These are phyloP conservation scores for Chrysochloris asiatica DNA, from an alignment of 2,113 vertebrate species.

Conservation along the genomic window DNA sequence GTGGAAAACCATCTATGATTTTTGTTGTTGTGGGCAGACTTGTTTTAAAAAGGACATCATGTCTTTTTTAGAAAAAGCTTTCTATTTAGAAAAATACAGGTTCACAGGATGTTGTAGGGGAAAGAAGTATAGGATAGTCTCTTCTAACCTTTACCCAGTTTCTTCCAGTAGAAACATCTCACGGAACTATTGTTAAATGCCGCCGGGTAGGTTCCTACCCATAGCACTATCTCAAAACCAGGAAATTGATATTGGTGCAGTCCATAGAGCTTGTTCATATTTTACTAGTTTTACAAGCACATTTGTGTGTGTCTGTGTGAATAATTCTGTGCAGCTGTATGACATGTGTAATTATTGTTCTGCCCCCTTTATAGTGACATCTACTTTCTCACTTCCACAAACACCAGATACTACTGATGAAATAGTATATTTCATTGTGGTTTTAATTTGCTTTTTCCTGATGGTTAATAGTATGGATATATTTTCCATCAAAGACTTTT, in stretches of 20 bases:
- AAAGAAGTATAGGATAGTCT: background rate
- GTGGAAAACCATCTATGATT: background rate
- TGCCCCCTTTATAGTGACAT: background rate
- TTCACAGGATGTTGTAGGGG: background rate
- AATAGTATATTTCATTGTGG: background rate
- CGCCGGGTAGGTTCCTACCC: too few relatives aligned
- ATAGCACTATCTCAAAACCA: background rate
- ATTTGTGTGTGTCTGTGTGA: background rate
- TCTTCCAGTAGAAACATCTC: background rate
- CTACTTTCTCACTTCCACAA: background rate
- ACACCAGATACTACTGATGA: background rate
- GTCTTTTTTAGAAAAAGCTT: too few relatives aligned
- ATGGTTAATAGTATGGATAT: background rate
- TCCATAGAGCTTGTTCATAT: background rate
- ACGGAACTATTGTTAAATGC: too few relatives aligned
- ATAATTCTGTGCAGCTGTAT: background rate
- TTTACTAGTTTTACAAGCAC: background rate
- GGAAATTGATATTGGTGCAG: background rate
- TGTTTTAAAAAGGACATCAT: too few relatives aligned
- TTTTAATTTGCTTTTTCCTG: conserved; percentile 1
- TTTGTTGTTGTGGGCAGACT: too few relatives aligned
- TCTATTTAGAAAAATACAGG: background rate
- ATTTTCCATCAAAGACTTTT: background rate
- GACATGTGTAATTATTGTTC: background rate
- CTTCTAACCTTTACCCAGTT: background rate